phyloP scores from a whole-genome alignment of 2,797 vertebrate genomes.

The Acipenser transmontanus region DNA sequence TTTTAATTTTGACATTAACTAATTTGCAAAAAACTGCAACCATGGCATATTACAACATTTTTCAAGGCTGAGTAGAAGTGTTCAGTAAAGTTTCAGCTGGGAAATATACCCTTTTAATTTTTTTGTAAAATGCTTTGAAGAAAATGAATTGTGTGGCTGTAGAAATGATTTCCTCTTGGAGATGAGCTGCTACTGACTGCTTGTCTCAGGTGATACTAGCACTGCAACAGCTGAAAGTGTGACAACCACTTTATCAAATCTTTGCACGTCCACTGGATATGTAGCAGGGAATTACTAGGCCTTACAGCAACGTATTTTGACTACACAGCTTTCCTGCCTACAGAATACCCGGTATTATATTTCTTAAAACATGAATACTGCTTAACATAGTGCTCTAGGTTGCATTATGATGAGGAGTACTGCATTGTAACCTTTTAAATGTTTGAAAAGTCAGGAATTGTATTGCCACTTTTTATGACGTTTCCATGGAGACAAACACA shows the following conservation, averaged over 20 bases:
- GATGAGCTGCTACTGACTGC: neutral
- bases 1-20: too few species aligned
- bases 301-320: neutral
- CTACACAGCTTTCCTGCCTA: slow-evolving; percentile 1
- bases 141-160: neutral
- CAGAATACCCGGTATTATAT: neutral
- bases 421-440: too few species aligned
- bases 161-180: neutral
- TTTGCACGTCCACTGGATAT: slow-evolving; percentile 1
- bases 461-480: too few species aligned
- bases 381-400: neutral
- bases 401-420: neutral
- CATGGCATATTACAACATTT: too few species aligned
- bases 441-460: too few species aligned
- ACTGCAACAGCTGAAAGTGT: slow-evolving; percentile 2
- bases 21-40: too few species aligned
- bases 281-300: slow-evolving; percentile 10
- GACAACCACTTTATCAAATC: slow-evolving; percentile 10
- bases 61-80: too few species aligned
- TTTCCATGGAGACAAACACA: too few species aligned
- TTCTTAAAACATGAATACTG: neutral
- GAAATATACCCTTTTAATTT: neutral
- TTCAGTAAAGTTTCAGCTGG: too few species aligned
- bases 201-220: neutral
- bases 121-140: slow-evolving; percentile 5